Percentiles rank a stretch among this genome's conserved stretches.
Evolutionary conservation across 92 coral and sea anemone species (phyloP).

Genomic region (Siderastrea radians): DNA sequence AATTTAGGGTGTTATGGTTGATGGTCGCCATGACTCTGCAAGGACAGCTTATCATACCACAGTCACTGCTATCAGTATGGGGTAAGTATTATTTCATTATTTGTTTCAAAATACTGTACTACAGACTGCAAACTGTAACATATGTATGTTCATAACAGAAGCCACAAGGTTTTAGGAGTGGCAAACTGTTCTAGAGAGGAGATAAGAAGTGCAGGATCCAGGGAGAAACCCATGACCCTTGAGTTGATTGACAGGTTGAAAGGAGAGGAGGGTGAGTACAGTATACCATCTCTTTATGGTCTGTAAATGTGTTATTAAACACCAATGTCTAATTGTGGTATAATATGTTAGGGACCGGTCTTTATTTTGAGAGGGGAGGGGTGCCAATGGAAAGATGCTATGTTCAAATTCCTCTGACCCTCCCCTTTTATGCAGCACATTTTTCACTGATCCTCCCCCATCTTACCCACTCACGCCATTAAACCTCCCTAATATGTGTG

Average conservation of each 20-base stretch:
- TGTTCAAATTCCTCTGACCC: no score
- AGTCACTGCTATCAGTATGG: slow-evolving; percentile 34
- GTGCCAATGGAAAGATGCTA: no score
- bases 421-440: no score
- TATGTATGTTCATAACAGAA: neutral
- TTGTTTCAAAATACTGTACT: neutral
- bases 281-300: neutral
- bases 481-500: no score
- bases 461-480: no score
- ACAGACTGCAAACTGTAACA: neutral
- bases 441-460: no score
- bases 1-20: neutral
- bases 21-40: slow-evolving; percentile 20
- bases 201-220: slow-evolving; percentile 16
- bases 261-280: slow-evolving; percentile 11
- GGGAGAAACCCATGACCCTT: slow-evolving; percentile 38
- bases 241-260: slow-evolving; percentile 12
- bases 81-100: slow-evolving; percentile 1
- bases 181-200: neutral
- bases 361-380: no score
- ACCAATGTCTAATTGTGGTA: no score
- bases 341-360: no score
- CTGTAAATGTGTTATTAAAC: no score
- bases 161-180: neutral
- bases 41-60: slow-evolving; percentile 26